Evolutionary conservation across 2,797 vertebrate species (phyloP).

Genomic region (Gila robusta): DNA sequence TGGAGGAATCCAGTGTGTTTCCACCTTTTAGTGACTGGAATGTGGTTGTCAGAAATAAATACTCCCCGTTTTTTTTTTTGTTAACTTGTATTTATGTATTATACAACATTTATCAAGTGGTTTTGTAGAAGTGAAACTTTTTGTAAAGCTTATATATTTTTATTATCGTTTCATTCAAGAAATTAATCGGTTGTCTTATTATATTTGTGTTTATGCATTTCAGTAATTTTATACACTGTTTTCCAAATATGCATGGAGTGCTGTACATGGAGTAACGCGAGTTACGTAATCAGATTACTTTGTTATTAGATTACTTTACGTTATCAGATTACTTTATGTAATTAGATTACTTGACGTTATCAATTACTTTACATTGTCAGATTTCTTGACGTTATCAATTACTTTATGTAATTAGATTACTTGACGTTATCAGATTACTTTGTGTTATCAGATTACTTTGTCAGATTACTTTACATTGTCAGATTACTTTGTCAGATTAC

Average conservation of each 20-base stretch:
- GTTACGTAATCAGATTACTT: not conserved
- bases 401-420: too few relatives aligned
- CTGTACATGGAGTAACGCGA: not conserved
- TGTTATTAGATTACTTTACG: too few relatives aligned
- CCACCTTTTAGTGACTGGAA: not conserved
- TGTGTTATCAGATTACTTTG: too few relatives aligned
- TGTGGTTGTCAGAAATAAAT: not conserved
- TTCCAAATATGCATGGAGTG: not conserved
- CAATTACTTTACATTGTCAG: too few relatives aligned
- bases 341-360: too few relatives aligned
- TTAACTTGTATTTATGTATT: not conserved
- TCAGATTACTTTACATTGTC: too few relatives aligned
- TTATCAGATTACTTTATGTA: too few relatives aligned
- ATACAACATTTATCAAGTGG: not conserved
- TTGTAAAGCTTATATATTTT: not conserved
- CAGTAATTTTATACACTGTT: not conserved
- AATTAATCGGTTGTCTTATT: not conserved
- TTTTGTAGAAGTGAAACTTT: not conserved
- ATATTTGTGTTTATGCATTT: not conserved
- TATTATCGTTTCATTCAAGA: not conserved
- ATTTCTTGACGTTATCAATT: too few relatives aligned
- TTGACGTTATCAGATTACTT: too few relatives aligned
- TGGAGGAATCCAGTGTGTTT: not conserved
- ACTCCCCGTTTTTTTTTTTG: too few relatives aligned
- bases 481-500: too few relatives aligned